Conservation (phyloP, 2,113 vertebrate species). For the Oenanthe oenanthe region DNA sequence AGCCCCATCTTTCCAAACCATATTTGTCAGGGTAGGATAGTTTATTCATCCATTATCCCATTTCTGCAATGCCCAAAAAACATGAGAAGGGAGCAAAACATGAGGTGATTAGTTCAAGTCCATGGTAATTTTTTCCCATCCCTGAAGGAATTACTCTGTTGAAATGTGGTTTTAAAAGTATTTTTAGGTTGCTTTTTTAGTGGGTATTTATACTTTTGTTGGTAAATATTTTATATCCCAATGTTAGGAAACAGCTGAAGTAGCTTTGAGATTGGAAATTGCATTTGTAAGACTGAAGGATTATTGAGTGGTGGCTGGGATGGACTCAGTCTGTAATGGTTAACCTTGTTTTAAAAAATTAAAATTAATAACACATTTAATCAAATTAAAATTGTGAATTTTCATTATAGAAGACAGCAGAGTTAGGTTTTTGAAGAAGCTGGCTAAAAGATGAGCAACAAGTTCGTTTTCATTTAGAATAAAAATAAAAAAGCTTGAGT, state of each 20-base stretch:
- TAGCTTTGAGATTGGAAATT: slow-evolving; percentile 3
- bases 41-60: not conserved
- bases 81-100: not conserved
- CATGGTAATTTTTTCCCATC: not conserved
- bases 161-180: slow-evolving; percentile 32
- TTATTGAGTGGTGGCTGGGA: not conserved
- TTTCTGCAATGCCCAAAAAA: not conserved
- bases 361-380: not conserved
- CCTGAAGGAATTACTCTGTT: slow-evolving; percentile 8
- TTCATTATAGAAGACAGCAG: not conserved
- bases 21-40: not conserved
- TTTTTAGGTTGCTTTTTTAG: slow-evolving; percentile 34
- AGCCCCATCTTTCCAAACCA: slow-evolving; percentile 20
- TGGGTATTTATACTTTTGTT: slow-evolving; percentile 11
- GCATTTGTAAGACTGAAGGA: not conserved
- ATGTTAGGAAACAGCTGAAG: not conserved
- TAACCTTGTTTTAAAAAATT: not conserved
- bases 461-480: not conserved
- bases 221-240: slow-evolving; percentile 49
- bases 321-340: not conserved
- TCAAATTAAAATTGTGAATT: not conserved
- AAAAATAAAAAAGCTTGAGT: not conserved
- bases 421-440: not conserved
- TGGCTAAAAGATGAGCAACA: not conserved
- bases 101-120: not conserved